phyloP scores from a whole-genome alignment of 1,140 invertebrate species.

The Temnothorax nylanderi region DNA sequence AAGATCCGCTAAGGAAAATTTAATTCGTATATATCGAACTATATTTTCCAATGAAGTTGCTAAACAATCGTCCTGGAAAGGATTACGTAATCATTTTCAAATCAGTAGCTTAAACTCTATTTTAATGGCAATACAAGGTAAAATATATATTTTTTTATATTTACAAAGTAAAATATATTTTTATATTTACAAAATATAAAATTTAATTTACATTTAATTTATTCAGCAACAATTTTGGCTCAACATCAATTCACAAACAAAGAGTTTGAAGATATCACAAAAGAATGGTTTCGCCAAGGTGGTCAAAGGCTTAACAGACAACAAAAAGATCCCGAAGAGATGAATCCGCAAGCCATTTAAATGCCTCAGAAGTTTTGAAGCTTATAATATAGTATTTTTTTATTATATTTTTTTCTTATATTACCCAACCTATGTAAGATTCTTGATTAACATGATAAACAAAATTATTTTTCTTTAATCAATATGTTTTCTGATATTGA shows the following conservation, averaged over 20 bases:
- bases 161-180: background rate
- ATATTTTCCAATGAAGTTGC: slow-evolving; percentile 10
- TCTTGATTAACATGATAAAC: no score
- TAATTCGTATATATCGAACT: slow-evolving; percentile 20
- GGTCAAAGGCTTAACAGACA: background rate
- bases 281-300: slow-evolving; percentile 32
- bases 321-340: background rate
- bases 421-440: no score
- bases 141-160: background rate
- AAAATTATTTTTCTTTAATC: no score
- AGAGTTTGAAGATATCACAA: slow-evolving; percentile 14
- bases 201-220: background rate
- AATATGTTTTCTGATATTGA: no score
- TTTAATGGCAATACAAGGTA: slow-evolving; percentile 21
- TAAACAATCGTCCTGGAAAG: slow-evolving; percentile 14
- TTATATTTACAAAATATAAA: background rate
- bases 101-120: slow-evolving; percentile 12
- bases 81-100: slow-evolving; percentile 1
- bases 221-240: background rate
- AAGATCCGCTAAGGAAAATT: slow-evolving; percentile 24
- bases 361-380: no score
- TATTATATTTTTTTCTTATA: no score
- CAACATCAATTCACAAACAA: slow-evolving; percentile 13
- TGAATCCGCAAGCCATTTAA: no score
- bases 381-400: no score